Base-by-base conservation (phyloP, 64 coral and sea anemone species). In the Montipora efflorescens region DNA sequence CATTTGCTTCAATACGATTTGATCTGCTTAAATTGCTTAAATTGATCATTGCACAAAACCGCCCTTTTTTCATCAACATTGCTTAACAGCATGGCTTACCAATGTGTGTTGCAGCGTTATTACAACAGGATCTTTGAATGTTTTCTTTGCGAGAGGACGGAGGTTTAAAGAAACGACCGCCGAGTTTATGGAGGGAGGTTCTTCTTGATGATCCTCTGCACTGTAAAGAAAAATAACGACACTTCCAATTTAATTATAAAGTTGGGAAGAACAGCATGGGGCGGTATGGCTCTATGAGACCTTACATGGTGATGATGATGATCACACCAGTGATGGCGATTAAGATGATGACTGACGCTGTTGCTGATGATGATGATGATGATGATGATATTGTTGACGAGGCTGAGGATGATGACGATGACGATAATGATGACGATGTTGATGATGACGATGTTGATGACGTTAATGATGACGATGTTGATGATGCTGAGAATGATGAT, bases 81-180 rank as follows among this genome's bases (percentile, higher is more conserved):
- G 8, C 53, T 11, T 3, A 71, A 7, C 21, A 71, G 14, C 68
- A 15, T 0, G 6, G 67, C 91, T 19, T 82, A 97, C 95, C 95
- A 25, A 80, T 36, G 92, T 58, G 23, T 91, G 95, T 8, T 86
- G 16, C 36, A 97, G 53, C 52, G 78, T 80, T 64, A 97, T 71
- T 2, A 91, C 76, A 0, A 97, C 89, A 8, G 95, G 95, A 14
- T 90, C 76, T 16, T 87, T 77, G 22, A 97, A 97, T 18, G 36
- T 13, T 67, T 97, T 91, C 43, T 87, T 71, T 5, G 67, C 36
- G 6, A 97, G 78, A 62, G 95, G 95, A n/a, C 88, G 76, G 25
- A 97, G 73, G 19, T 92, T 97, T 15, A 97, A 88, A 8, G 95
- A 97, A 2, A 91, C 77, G 1, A 97, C 75, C n/a, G 95, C 81